phyloP scores from a whole-genome alignment of 1,140 invertebrate genomes.

The Hestina assimilis region DNA sequence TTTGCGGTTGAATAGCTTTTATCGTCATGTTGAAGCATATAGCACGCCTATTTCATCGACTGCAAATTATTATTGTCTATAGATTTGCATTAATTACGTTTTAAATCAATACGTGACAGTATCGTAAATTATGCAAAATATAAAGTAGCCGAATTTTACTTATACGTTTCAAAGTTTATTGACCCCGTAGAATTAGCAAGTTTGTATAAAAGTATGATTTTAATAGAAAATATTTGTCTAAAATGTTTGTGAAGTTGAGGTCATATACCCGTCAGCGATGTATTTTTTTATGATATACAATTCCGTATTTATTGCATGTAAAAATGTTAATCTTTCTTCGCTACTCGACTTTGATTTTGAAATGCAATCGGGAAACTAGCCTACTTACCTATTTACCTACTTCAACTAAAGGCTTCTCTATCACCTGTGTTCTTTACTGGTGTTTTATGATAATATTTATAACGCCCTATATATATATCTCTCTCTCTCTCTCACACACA shows the following conservation, averaged over 20 bases:
- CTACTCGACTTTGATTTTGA: too few species aligned
- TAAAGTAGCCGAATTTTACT: conserved; percentile 5
- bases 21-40: neutral
- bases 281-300: neutral
- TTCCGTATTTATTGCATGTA: too few species aligned
- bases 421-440: too few species aligned
- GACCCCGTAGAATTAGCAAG: neutral
- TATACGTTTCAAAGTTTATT: conserved; percentile 2
- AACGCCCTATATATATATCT: too few species aligned
- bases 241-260: neutral
- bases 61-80: neutral
- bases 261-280: neutral
- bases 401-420: too few species aligned
- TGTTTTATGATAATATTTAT: too few species aligned
- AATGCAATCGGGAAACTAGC: too few species aligned
- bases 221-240: neutral
- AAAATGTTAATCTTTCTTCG: too few species aligned
- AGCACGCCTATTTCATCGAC: neutral
- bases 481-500: too few species aligned
- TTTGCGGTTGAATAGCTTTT: neutral
- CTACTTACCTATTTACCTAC: too few species aligned
- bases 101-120: conserved; percentile 20
- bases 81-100: conserved; percentile 12
- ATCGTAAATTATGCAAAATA: conserved; percentile 16
- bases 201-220: neutral